phyloP scores from a whole-genome alignment of 1,140 invertebrate species.

The Apis florea region DNA sequence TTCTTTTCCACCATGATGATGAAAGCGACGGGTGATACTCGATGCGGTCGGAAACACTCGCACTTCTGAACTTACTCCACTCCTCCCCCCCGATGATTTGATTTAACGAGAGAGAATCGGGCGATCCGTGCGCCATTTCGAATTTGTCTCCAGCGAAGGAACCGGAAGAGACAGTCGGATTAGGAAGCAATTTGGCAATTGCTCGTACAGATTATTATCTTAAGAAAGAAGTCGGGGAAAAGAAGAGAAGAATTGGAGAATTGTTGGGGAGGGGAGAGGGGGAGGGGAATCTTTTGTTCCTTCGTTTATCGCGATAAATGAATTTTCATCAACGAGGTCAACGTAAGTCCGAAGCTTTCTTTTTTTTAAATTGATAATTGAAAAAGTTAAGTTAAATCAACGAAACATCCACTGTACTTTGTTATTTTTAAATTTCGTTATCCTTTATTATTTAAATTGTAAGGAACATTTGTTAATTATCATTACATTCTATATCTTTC shows the following conservation, averaged over 20 bases:
- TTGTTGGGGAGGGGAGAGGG: neutral
- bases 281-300: neutral
- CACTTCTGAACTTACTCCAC: too few species aligned
- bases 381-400: too few species aligned
- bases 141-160: neutral
- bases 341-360: too few species aligned
- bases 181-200: conserved; percentile 9
- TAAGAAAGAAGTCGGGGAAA: neutral
- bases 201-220: neutral
- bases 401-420: too few species aligned
- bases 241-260: neutral
- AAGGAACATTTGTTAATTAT: too few species aligned
- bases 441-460: too few species aligned
- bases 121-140: too few species aligned
- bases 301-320: neutral
- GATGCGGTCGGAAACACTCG: too few species aligned
- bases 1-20: neutral
- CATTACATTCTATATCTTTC: too few species aligned
- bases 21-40: conserved; percentile 25
- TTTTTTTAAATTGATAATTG: too few species aligned
- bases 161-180: neutral
- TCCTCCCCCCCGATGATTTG: neutral
- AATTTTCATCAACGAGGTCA: too few species aligned
- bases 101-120: neutral
- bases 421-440: too few species aligned